These are phyloP conservation scores for Melangyna quadrimaculata DNA, from an alignment of 2,888 invertebrate genomes.

Conservation along the genomic window DNA sequence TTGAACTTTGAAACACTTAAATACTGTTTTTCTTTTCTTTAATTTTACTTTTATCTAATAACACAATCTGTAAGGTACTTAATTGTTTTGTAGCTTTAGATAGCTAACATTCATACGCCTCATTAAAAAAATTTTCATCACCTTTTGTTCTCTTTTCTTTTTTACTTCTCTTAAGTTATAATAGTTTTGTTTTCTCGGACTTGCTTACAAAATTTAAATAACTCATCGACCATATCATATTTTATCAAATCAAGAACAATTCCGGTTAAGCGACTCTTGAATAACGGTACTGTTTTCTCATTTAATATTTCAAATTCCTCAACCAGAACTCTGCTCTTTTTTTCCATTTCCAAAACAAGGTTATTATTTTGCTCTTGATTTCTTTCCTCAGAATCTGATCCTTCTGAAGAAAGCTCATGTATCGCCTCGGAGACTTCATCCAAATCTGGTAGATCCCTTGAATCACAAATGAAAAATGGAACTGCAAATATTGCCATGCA, in stretches of 20 bases:
- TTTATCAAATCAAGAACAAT: slow-evolving; percentile 75
- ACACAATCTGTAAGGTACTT: slow-evolving; percentile 58
- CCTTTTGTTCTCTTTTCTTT: neutral
- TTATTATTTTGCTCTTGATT: slow-evolving; percentile 7
- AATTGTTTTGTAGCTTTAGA: neutral
- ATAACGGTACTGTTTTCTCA: slow-evolving; percentile 76
- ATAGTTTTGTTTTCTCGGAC: neutral
- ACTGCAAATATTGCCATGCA: slow-evolving; percentile 77
- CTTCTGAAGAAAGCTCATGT: slow-evolving; percentile 72
- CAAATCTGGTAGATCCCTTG: slow-evolving; percentile 75
- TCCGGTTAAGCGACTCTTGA: slow-evolving; percentile 75
- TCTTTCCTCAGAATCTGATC: slow-evolving; percentile 47
- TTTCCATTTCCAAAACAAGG: slow-evolving; percentile 39
- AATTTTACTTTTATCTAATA: slow-evolving; percentile 40
- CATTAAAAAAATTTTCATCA: neutral
- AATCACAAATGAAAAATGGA: slow-evolving; percentile 76
- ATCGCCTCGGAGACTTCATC: slow-evolving; percentile 76
- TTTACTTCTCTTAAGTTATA: neutral
- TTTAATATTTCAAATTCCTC: slow-evolving; percentile 75
- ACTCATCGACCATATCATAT: slow-evolving; percentile 54
- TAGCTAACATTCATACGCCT: slow-evolving; percentile 9
- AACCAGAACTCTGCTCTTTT: slow-evolving; percentile 72
- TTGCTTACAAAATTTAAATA: slow-evolving; percentile 9
- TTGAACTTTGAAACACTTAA: slow-evolving; percentile 56
- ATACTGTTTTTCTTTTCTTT: slow-evolving; percentile 39